A percentile compares a stretch with the other conserved stretches of the same genome.
phyloP scores from a whole-genome alignment of 2,113 vertebrate genomes.

The Hiodon tergisus region DNA sequence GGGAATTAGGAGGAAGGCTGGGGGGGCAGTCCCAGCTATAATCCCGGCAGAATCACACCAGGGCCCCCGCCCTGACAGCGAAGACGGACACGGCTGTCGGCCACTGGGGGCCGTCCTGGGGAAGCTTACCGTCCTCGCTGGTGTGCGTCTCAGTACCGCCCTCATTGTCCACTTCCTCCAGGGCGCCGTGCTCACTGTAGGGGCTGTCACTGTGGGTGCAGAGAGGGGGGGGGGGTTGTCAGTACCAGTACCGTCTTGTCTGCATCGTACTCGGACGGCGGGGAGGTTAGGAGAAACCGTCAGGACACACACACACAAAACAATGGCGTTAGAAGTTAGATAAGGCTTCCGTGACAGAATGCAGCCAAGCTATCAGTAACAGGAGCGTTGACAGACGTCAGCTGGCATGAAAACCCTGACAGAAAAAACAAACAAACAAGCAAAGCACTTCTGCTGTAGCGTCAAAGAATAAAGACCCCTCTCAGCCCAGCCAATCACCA shows the following conservation, averaged over 20 bases:
- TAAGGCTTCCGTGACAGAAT: too few relatives aligned
- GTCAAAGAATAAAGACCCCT: too few relatives aligned
- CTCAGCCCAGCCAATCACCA: neutral
- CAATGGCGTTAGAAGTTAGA: slow-evolving; percentile 1
- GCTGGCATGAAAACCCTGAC: too few relatives aligned
- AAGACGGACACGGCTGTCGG: too few relatives aligned
- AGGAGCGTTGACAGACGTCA: too few relatives aligned
- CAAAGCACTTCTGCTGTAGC: too few relatives aligned
- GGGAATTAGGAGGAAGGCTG: neutral
- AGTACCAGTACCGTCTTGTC: neutral
- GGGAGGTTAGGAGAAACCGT: too few relatives aligned
- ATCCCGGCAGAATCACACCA: too few relatives aligned
- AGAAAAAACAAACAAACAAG: neutral
- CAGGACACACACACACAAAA: neutral
- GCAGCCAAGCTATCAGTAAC: too few relatives aligned
- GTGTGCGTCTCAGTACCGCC: slow-evolving; percentile 86
- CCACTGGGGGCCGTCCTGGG: neutral
- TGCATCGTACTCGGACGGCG: too few relatives aligned
- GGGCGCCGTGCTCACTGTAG: slow-evolving; percentile 84
- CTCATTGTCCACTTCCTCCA: slow-evolving; percentile 92
- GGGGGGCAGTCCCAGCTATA: neutral
- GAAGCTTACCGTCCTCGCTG: slow-evolving; percentile 85
- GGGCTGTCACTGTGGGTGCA: slow-evolving; percentile 80
- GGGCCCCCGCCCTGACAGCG: too few relatives aligned
- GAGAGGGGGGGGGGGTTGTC: slow-evolving; percentile 6